A percentile compares a stretch with the other conserved stretches of the same genome.
These are phyloP conservation scores for Cheilosia vernalis DNA, from an alignment of 2,888 invertebrate species.

Conservation along the genomic window DNA sequence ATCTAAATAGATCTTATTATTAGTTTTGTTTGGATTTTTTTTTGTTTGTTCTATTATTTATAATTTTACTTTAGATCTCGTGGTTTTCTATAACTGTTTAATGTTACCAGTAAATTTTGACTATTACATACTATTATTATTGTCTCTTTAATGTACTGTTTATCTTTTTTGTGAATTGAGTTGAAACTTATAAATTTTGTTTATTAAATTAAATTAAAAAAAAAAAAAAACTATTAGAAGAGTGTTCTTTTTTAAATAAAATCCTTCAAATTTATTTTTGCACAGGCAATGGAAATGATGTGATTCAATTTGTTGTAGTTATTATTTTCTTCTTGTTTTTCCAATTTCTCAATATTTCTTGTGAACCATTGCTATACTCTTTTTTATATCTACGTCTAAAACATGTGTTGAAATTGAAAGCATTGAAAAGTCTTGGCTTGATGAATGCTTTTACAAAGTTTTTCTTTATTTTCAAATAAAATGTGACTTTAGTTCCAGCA, in stretches of 20 bases:
- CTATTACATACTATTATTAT: conserved; percentile 26
- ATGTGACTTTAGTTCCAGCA: conserved; percentile 7
- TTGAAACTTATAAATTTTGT: conserved; percentile 45
- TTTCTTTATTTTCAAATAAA: conserved; percentile 39
- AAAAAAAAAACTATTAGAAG: conserved; percentile 28
- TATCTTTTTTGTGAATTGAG: conserved; percentile 55
- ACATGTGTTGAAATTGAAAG: conserved; percentile 41
- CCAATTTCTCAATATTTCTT: conserved; percentile 13
- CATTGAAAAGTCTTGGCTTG: conserved; percentile 40
- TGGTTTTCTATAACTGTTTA: conserved; percentile 58
- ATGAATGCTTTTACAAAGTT: conserved; percentile 71
- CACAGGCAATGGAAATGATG: conserved; percentile 58
- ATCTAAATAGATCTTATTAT: conserved; percentile 32
- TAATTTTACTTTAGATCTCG: conserved; percentile 64
- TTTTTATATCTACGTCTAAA: conserved; percentile 15
- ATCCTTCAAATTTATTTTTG: conserved; percentile 31
- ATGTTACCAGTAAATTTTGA: conserved; percentile 48
- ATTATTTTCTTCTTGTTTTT: conserved; percentile 41
- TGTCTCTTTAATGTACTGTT: conserved; percentile 46
- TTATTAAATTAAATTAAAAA: conserved; percentile 54
- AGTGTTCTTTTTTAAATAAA: conserved; percentile 44
- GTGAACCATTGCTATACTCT: conserved; percentile 16
- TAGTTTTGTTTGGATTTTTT: conserved; percentile 60
- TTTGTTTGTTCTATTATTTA: conserved; percentile 30
- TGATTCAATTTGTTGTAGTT: conserved; percentile 56